phyloP scores from a whole-genome alignment of 2,888 invertebrate species.

The Metellina segmentata region DNA sequence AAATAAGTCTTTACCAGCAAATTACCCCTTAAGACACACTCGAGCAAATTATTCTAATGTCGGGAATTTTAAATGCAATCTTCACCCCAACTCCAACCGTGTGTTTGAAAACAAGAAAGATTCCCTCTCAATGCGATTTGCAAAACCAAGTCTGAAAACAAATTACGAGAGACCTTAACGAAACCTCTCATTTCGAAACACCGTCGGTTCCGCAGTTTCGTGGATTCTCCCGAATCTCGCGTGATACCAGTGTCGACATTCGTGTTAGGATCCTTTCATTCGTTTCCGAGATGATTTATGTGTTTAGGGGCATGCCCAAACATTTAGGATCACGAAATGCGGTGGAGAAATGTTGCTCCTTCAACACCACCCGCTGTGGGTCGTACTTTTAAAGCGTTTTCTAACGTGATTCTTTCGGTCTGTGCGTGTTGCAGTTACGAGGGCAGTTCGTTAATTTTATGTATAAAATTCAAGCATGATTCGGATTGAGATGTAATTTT shows the following conservation, averaged over 20 bases:
- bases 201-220: not conserved
- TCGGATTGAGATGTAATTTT: not conserved
- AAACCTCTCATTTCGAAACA: constrained; percentile 16
- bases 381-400: constrained; percentile 44
- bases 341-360: constrained; percentile 13
- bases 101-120: not conserved
- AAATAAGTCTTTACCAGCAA: too few relatives aligned
- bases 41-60: too few relatives aligned
- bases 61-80: too few relatives aligned
- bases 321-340: constrained; percentile 51
- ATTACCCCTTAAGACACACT: too few relatives aligned
- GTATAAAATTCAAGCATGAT: not conserved
- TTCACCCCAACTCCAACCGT: too few relatives aligned
- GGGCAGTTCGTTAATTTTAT: constrained; percentile 35
- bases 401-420: constrained; percentile 32
- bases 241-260: constrained; percentile 41
- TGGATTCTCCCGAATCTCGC: constrained; percentile 35
- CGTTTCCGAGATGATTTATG: constrained; percentile 53
- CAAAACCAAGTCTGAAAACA: not conserved
- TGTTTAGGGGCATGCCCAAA: constrained; percentile 7
- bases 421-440: constrained; percentile 31
- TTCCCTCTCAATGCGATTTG: not conserved
- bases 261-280: constrained; percentile 42
- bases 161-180: constrained; percentile 8
- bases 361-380: constrained; percentile 7